Evolutionary conservation across 1,140 invertebrate genomes (phyloP).

Genomic region (Eulimnadia texana): DNA sequence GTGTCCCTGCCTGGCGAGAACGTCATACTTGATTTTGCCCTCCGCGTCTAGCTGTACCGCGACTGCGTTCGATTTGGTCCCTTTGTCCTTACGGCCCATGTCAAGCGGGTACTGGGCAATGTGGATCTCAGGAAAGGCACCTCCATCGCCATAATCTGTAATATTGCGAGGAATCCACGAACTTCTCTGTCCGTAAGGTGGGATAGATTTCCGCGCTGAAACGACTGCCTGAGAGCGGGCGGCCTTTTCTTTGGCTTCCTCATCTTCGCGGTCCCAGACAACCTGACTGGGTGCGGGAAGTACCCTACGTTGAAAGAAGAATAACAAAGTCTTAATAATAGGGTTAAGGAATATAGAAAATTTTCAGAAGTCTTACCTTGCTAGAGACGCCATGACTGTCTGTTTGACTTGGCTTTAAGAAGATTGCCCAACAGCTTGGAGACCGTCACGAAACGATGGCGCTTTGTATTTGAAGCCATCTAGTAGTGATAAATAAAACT

Average conservation of each 20-base stretch:
- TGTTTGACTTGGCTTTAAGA: no score
- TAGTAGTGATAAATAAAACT: no score
- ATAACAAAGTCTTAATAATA: background rate
- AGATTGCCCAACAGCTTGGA: no score
- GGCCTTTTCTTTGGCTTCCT: constrained; percentile 44
- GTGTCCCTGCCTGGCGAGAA: constrained; percentile 87
- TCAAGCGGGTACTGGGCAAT: constrained; percentile 91
- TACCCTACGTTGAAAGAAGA: constrained; percentile 38
- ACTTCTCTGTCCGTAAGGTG: constrained; percentile 87
- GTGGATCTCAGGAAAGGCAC: constrained; percentile 95
- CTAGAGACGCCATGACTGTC: constrained; percentile 12
- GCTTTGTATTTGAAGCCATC: no score
- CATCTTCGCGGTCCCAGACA: constrained; percentile 77
- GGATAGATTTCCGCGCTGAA: constrained; percentile 69
- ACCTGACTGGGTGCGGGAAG: constrained; percentile 69
- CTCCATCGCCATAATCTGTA: constrained; percentile 82
- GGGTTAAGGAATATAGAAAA: background rate
- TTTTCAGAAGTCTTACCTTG: constrained; percentile 2
- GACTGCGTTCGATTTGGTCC: constrained; percentile 73
- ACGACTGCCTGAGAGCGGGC: constrained; percentile 42
- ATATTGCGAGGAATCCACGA: constrained; percentile 73
- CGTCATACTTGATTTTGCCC: constrained; percentile 93
- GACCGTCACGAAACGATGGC: no score
- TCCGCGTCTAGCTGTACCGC: constrained; percentile 85
- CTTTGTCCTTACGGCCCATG: constrained; percentile 47